These are phyloP conservation scores for Drosophila sp. DNA, from an alignment of 1,140 invertebrate species.

Conservation along the genomic window DNA sequence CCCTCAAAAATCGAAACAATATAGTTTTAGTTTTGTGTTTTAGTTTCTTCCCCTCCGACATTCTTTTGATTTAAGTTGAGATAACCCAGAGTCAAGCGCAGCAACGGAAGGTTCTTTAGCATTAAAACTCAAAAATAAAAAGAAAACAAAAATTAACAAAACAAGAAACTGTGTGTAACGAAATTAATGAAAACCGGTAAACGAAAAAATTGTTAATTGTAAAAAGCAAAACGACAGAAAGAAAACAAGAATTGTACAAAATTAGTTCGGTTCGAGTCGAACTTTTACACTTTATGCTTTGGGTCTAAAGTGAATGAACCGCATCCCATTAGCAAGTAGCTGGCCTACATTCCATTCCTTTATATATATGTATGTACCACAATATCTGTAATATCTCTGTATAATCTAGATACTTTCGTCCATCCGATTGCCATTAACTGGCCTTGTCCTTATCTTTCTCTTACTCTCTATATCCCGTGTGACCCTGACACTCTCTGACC, in stretches of 20 bases:
- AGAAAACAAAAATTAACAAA: conserved; percentile 18
- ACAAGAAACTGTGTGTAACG: conserved; percentile 2
- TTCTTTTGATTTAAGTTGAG: conserved; percentile 17
- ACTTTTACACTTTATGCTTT: conserved; percentile 10
- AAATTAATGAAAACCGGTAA: conserved; percentile 15
- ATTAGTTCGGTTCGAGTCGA: conserved; percentile 31
- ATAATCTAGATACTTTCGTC: background rate
- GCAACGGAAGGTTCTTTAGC: conserved; percentile 40
- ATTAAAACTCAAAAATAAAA: conserved; percentile 12
- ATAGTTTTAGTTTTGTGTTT: background rate
- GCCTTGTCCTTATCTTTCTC: background rate
- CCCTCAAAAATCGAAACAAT: background rate
- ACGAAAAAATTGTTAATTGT: conserved; percentile 37
- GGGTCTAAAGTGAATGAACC: conserved; percentile 1
- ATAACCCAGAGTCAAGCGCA: conserved; percentile 30
- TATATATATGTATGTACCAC: background rate
- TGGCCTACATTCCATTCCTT: conserved; percentile 26
- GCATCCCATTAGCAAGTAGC: conserved; percentile 21
- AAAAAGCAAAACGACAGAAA: conserved; percentile 20
- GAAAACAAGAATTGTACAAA: conserved; percentile 36
- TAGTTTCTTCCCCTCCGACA: background rate
- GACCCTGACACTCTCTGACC: conserved; percentile 2
- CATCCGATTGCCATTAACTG: background rate
- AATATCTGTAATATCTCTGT: background rate
- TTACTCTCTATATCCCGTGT: background rate